A percentile compares a stretch with the other conserved stretches of the same genome.
phyloP scores from a whole-genome alignment of 2,797 vertebrate genomes.

The Muscicapa comitata region DNA sequence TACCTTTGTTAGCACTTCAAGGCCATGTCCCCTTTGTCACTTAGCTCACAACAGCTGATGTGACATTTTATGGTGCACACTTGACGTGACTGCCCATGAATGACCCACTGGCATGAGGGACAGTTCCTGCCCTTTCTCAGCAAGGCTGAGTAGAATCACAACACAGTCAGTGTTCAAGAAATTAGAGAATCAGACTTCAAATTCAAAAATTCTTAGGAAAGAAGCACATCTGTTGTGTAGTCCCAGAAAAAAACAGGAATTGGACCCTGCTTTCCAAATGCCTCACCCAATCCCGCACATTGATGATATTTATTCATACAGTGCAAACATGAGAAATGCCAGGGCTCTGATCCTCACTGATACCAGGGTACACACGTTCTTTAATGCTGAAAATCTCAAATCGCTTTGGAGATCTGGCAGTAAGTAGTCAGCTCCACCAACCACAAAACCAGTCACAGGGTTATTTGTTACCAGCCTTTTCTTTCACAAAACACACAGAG shows the following conservation, averaged over 20 bases:
- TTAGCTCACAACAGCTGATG: neutral
- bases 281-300: neutral
- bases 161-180: neutral
- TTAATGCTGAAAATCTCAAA: neutral
- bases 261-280: neutral
- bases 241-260: neutral
- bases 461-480: neutral
- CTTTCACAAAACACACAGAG: neutral
- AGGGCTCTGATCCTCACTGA: neutral
- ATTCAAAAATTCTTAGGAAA: neutral
- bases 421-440: neutral
- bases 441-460: neutral
- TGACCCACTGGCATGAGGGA: neutral
- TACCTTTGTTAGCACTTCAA: slow-evolving; percentile 2
- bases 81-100: neutral
- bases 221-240: neutral
- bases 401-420: neutral
- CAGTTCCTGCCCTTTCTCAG: neutral
- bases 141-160: neutral
- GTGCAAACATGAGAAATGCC: neutral
- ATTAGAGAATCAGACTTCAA: neutral
- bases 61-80: neutral
- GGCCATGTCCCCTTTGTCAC: neutral
- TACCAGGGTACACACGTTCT: neutral
- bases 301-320: neutral